Evolutionary conservation across 2,113 vertebrate species (phyloP).

Genomic region (Hystrix cristata): DNA sequence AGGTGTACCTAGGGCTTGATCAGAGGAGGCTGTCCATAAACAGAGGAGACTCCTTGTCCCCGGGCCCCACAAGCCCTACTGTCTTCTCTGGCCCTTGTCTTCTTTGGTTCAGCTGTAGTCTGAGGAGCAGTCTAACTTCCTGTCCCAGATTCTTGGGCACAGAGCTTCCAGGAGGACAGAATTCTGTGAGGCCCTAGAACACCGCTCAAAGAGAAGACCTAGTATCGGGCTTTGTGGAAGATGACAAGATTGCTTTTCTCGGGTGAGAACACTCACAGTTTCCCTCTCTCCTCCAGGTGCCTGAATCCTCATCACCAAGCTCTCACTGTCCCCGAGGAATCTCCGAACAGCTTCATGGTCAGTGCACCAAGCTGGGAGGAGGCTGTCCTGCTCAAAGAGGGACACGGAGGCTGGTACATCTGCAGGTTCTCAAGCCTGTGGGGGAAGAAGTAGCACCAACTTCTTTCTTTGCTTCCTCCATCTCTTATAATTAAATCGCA

Average conservation of each 20-base stretch:
- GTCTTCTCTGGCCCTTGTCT: no score
- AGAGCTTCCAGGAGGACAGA: neutral
- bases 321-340: neutral
- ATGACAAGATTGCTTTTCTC: fast-evolving
- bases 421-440: fast-evolving
- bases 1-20: neutral
- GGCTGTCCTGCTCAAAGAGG: neutral
- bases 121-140: neutral
- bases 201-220: neutral
- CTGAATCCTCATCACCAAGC: neutral
- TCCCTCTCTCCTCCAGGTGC: neutral
- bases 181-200: neutral
- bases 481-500: neutral
- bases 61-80: no score
- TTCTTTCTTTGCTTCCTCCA: neutral
- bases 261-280: neutral
- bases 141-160: neutral
- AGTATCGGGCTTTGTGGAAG: neutral
- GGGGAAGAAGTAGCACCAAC: neutral
- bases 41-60: no score
- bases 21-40: neutral
- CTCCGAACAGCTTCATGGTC: neutral
- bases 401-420: fast-evolving
- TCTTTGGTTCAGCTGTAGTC: neutral
- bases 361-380: neutral